Conservation (phyloP, 2,113 vertebrate genomes). For the Trochalopteron elliotii region DNA sequence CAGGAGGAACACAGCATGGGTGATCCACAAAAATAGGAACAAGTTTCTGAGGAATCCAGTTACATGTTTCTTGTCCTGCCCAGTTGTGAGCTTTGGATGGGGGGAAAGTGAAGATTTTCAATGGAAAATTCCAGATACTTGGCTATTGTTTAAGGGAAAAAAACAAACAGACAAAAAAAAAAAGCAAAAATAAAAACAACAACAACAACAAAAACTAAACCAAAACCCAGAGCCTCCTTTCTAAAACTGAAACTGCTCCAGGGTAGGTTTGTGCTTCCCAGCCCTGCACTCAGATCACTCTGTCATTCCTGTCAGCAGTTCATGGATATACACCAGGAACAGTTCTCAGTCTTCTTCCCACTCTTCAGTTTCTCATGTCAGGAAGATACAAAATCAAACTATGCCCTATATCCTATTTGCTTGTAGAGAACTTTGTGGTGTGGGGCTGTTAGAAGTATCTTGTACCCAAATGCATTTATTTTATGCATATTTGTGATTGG, state of each 20-base stretch:
- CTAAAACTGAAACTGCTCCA: not conserved
- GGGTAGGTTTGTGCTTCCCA: not conserved
- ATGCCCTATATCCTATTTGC: not conserved
- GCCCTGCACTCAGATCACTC: not conserved
- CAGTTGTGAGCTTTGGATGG: not conserved
- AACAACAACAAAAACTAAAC: no score
- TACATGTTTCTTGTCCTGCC: accelerated
- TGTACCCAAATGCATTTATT: not conserved
- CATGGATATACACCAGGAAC: not conserved
- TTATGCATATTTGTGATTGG: not conserved
- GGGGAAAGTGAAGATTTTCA: not conserved
- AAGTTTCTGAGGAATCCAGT: not conserved
- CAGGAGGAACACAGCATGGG: not conserved
- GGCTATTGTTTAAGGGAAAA: not conserved
- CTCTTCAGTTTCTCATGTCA: not conserved
- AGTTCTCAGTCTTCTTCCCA: not conserved
- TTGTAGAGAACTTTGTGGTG: not conserved
- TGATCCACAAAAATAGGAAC: not conserved
- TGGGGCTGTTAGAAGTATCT: not conserved
- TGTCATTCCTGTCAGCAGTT: not conserved
- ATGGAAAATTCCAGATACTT: not conserved
- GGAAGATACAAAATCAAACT: not conserved
- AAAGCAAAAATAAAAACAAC: accelerated
- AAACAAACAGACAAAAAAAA: no score
- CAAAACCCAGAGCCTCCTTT: not conserved